Percentiles rank a stretch among this genome's conserved stretches.
Conservation (phyloP, 2,113 vertebrate species). For the Odocoileus hemionus region DNA sequence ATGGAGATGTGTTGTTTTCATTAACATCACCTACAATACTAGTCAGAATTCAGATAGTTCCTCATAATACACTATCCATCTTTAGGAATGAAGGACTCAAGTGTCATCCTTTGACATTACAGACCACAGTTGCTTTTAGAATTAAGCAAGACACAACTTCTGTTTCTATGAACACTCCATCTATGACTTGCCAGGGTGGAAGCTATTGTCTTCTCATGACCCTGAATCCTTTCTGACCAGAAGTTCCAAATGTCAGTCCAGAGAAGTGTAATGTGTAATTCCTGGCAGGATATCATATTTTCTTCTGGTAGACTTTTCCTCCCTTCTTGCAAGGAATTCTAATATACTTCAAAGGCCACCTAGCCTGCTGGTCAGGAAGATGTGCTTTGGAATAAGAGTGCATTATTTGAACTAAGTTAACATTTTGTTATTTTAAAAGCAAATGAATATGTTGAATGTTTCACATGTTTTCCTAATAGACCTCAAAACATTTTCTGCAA, state of each 20-base stretch:
- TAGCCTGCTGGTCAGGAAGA: not conserved
- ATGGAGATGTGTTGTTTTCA: not conserved
- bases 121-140: not conserved
- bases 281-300: not conserved
- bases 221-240: not conserved
- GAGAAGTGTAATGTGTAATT: not conserved
- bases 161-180: not conserved
- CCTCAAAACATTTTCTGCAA: conserved; percentile 19
- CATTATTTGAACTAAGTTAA: conserved; percentile 44
- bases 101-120: not conserved
- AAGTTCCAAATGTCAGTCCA: not conserved
- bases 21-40: not conserved
- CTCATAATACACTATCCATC: not conserved
- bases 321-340: not conserved
- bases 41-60: not conserved
- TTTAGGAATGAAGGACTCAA: not conserved
- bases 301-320: not conserved
- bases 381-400: conserved; percentile 4
- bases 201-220: not conserved
- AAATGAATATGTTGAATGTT: conserved; percentile 31
- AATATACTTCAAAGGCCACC: not conserved
- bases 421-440: conserved; percentile 42
- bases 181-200: not conserved
- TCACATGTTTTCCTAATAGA: conserved; percentile 57
- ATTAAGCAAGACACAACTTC: not conserved